Conservation (phyloP, 1,140 invertebrate species). For the Papilio helenus region DNA sequence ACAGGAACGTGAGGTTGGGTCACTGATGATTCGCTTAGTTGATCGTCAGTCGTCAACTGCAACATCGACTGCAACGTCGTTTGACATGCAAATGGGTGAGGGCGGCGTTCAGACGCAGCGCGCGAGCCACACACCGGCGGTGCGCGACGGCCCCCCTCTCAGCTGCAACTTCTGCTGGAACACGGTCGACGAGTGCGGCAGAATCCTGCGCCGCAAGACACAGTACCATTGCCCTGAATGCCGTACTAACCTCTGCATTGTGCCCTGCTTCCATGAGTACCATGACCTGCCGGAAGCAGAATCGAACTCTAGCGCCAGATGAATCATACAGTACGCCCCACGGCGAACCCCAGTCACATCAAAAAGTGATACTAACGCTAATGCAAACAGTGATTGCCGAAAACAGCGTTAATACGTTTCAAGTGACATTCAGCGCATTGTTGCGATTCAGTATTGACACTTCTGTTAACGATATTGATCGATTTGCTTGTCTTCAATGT, state of each 20-base stretch:
- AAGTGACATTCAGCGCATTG: background rate
- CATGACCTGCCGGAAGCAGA: conserved; percentile 83
- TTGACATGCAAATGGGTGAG: conserved; percentile 47
- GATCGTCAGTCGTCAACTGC: conserved; percentile 57
- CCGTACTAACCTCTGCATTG: conserved; percentile 93
- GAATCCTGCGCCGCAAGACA: conserved; percentile 92
- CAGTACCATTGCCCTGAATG: conserved; percentile 95
- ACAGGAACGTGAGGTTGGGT: conserved; percentile 57
- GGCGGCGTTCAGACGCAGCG: conserved; percentile 52
- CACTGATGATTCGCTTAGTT: conserved; percentile 61
- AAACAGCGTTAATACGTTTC: background rate
- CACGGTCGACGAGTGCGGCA: conserved; percentile 90
- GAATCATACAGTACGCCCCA: conserved; percentile 45
- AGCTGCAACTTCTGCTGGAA: conserved; percentile 95
- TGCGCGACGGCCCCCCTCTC: conserved; percentile 90
- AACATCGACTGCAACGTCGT: conserved; percentile 46
- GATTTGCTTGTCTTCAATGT: background rate
- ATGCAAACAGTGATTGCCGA: background rate
- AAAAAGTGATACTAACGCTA: background rate
- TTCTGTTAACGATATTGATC: background rate
- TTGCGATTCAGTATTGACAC: background rate
- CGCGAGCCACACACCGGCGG: conserved; percentile 88
- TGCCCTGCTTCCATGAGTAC: conserved; percentile 93
- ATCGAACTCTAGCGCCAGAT: conserved; percentile 59
- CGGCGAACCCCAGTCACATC: background rate